Percentiles rank a stretch among this genome's conserved stretches.
These are phyloP conservation scores for Hydrochoerus hydrochaeris DNA, from an alignment of 2,113 vertebrate genomes.

Conservation along the genomic window DNA sequence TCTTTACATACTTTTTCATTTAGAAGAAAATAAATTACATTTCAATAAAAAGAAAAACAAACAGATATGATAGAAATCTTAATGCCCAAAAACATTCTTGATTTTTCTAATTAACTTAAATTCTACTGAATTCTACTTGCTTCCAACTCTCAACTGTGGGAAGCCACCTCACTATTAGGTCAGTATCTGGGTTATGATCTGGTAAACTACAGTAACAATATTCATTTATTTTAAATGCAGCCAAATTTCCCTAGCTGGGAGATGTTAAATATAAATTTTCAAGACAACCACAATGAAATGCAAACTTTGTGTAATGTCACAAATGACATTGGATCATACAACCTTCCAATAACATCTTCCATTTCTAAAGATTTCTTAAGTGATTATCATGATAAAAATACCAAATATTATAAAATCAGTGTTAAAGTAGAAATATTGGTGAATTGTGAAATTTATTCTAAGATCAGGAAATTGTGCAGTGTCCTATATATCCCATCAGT, in stretches of 20 bases:
- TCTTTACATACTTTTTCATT: neutral
- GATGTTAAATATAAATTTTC: neutral
- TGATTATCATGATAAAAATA: neutral
- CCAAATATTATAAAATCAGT: neutral
- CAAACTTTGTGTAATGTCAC: neutral
- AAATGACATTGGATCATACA: neutral
- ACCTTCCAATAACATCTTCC: neutral
- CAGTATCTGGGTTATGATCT: neutral
- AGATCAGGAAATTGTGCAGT: neutral
- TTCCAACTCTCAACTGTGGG: neutral
- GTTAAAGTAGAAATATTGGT: neutral
- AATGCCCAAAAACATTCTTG: neutral
- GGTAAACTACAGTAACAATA: neutral
- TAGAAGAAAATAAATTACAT: neutral
- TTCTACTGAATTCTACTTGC: neutral
- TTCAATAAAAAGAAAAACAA: neutral
- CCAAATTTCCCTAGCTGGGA: too few species aligned
- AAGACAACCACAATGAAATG: neutral
- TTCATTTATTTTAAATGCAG: neutral
- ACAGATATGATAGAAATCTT: neutral
- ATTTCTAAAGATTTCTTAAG: neutral
- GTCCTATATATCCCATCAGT: neutral
- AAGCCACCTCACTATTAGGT: neutral
- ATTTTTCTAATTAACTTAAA: neutral
- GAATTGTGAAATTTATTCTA: neutral